These are phyloP conservation scores for Percopsis transmontana DNA, from an alignment of 2,113 vertebrate genomes.

Conservation along the genomic window DNA sequence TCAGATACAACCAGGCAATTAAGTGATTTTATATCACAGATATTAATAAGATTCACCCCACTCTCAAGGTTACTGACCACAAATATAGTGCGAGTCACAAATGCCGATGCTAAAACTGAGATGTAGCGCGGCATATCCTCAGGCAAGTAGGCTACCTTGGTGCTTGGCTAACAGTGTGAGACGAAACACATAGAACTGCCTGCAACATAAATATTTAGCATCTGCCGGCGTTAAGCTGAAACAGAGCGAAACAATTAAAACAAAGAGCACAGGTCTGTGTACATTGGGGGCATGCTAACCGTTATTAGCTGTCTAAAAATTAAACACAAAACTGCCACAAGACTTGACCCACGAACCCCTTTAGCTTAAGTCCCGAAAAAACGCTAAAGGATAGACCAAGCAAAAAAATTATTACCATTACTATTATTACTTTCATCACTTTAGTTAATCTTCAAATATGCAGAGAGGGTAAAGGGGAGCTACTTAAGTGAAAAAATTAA, in stretches of 20 bases:
- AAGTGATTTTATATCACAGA: too few species aligned
- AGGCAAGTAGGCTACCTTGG: not conserved
- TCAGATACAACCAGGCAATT: too few species aligned
- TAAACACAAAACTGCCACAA: not conserved
- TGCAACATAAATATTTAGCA: not conserved
- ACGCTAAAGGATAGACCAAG: not conserved
- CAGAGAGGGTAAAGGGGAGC: not conserved
- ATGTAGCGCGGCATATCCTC: constrained; percentile 25
- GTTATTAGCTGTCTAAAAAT: constrained; percentile 24
- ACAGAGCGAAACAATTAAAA: constrained; percentile 33
- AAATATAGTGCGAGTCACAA: constrained; percentile 34
- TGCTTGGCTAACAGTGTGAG: not conserved
- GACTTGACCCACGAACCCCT: constrained; percentile 23
- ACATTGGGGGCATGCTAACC: constrained; percentile 12
- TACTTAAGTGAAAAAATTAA: constrained; percentile 23
- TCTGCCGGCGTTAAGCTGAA: not conserved
- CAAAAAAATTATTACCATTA: not conserved
- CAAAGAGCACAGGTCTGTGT: constrained; percentile 14
- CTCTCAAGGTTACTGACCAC: constrained; percentile 38
- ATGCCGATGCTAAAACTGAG: constrained; percentile 48
- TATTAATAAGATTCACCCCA: constrained; percentile 38
- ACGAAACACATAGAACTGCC: not conserved
- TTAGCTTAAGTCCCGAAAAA: not conserved
- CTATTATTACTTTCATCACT: constrained; percentile 23
- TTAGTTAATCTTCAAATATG: constrained; percentile 14